Percentiles rank a stretch among this genome's conserved stretches.
These are phyloP conservation scores for Orchestia grillus DNA, from an alignment of 1,140 invertebrate genomes.

Conservation along the genomic window DNA sequence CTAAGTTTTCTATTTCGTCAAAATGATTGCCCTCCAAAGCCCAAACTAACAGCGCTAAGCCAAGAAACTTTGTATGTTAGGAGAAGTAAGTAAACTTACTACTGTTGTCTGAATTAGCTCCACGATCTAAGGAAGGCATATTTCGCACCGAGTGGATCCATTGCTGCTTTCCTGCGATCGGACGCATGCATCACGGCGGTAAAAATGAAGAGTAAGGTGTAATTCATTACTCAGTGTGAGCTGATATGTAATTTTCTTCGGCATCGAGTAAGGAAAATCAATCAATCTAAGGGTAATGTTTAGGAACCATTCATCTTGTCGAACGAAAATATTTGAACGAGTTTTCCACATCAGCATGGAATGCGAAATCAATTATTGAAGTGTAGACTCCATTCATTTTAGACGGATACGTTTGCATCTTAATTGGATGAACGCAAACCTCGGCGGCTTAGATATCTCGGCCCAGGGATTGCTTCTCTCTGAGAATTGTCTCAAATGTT, in stretches of 20 bases:
- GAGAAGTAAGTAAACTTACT: background rate
- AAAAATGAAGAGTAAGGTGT: background rate
- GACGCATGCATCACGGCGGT: background rate
- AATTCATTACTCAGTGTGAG: background rate
- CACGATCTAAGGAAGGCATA: background rate
- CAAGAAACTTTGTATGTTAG: conserved; percentile 1
- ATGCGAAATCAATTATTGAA: background rate
- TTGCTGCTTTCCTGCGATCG: background rate
- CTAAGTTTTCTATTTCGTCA: background rate
- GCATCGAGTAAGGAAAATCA: background rate
- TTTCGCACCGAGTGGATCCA: background rate
- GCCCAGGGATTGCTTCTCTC: background rate
- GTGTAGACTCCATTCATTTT: background rate
- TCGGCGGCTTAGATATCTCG: background rate
- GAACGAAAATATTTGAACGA: background rate
- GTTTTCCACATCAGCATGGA: background rate
- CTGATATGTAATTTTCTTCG: background rate
- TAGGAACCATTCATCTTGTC: background rate
- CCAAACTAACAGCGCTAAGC: background rate
- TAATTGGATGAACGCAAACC: background rate
- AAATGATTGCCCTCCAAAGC: background rate
- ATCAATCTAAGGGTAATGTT: background rate
- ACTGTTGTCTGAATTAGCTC: background rate
- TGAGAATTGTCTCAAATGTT: background rate
- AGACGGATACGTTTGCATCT: background rate